A percentile compares a stretch with the other conserved stretches of the same genome.
Conservation (phyloP, 2,113 vertebrate species). For the Anolis carolinensis region DNA sequence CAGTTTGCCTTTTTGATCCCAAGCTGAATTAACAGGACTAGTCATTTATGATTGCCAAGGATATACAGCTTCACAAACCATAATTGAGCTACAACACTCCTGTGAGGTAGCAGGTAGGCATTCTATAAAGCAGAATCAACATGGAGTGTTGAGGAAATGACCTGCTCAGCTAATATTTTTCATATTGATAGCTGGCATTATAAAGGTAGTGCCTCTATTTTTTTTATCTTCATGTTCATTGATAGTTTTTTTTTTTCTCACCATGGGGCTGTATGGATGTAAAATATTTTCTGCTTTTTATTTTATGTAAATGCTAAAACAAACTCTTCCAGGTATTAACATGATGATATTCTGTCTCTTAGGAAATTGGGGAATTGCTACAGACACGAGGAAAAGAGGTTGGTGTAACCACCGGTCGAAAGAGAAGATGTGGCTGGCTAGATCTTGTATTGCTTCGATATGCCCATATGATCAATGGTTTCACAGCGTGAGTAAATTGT, state of each 20-base stretch:
- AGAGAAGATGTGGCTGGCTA: slow-evolving; percentile 96
- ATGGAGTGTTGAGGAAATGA: neutral
- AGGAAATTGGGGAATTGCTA: slow-evolving; percentile 90
- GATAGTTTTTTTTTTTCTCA: slow-evolving; percentile 9
- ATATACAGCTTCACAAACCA: slow-evolving; percentile 4
- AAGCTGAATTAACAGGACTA: slow-evolving; percentile 8
- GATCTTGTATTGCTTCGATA: slow-evolving; percentile 95
- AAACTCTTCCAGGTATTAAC: neutral
- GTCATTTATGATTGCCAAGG: neutral
- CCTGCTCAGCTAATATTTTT: neutral
- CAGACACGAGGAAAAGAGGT: slow-evolving; percentile 92
- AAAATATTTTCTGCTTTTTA: slow-evolving; percentile 5
- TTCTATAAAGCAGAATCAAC: neutral
- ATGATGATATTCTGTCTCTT: slow-evolving; percentile 2
- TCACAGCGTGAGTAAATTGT: slow-evolving; percentile 90
- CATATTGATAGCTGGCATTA: slow-evolving; percentile 10
- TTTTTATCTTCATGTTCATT: slow-evolving; percentile 9
- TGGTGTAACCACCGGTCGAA: slow-evolving; percentile 95
- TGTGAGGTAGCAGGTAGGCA: slow-evolving; percentile 27
- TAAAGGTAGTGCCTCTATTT: slow-evolving; percentile 15
- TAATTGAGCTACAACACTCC: slow-evolving; percentile 8
- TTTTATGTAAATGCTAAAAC: neutral
- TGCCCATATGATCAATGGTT: slow-evolving; percentile 98
- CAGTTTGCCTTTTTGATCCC: neutral
- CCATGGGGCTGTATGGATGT: neutral